Conservation (phyloP, 2,113 vertebrate species). For the Serinus canaria region DNA sequence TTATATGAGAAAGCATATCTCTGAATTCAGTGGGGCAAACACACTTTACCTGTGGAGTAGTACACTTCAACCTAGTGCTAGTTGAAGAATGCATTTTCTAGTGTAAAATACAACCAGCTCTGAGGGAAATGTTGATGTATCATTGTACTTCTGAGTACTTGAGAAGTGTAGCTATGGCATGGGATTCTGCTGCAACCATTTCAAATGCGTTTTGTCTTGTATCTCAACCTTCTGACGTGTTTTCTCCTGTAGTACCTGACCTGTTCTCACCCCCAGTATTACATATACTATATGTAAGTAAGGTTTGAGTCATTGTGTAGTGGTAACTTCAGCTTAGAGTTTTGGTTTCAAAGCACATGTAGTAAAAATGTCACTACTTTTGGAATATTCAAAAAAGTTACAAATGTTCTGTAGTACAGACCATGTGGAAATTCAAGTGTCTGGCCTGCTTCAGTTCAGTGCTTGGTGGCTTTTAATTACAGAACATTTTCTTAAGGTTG, state of each 20-base stretch:
- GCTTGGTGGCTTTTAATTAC: background rate
- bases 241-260: background rate
- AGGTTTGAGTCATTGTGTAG: background rate
- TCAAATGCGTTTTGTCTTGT: background rate
- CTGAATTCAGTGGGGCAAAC: background rate
- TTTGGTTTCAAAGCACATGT: background rate
- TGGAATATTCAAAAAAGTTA: background rate
- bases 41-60: background rate
- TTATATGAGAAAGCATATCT: background rate
- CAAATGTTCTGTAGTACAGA: rapidly evolving
- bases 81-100: background rate
- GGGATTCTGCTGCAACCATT: background rate
- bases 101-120: background rate
- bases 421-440: background rate
- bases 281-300: background rate
- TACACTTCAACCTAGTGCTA: background rate
- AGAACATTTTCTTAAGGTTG: background rate
- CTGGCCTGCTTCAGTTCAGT: background rate
- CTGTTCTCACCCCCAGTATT: rapidly evolving
- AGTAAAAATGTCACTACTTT: background rate
- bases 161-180: background rate
- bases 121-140: background rate
- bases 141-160: background rate
- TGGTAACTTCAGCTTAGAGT: background rate
- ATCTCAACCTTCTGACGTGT: background rate